phyloP scores from a whole-genome alignment of 2,888 invertebrate species.

The Aphodius granarius region DNA sequence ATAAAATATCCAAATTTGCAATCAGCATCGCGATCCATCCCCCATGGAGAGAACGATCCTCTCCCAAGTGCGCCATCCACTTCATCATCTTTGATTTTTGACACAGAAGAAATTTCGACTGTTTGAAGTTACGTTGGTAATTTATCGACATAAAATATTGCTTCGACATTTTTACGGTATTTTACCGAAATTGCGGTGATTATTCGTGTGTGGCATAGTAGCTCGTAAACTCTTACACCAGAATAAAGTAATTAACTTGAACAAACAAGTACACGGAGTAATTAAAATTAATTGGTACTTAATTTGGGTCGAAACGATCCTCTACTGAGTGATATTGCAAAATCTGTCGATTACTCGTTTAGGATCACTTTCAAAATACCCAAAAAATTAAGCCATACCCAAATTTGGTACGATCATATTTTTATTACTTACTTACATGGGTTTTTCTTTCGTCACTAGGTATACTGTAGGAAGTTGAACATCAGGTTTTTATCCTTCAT shows the following conservation, averaged over 20 bases:
- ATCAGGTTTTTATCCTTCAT: background rate
- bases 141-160: background rate
- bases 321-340: background rate
- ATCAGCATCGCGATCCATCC: too few species aligned
- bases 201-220: background rate
- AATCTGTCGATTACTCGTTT: background rate
- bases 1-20: too few species aligned
- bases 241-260: constrained; percentile 9
- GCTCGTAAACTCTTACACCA: background rate
- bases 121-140: background rate
- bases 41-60: too few species aligned
- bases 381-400: constrained; percentile 7
- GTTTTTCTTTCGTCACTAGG: too few species aligned
- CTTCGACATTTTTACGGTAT: background rate
- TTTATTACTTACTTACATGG: background rate
- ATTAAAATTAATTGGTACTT: constrained; percentile 14
- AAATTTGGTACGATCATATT: background rate
- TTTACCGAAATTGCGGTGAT: background rate
- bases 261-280: constrained; percentile 15
- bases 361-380: constrained; percentile 12
- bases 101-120: background rate
- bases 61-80: too few species aligned
- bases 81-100: too few species aligned
- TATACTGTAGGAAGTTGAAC: too few species aligned
- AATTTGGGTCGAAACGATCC: background rate